Evolutionary conservation across 2,113 vertebrate species (phyloP).

Genomic region (Zosterops japonicus): DNA sequence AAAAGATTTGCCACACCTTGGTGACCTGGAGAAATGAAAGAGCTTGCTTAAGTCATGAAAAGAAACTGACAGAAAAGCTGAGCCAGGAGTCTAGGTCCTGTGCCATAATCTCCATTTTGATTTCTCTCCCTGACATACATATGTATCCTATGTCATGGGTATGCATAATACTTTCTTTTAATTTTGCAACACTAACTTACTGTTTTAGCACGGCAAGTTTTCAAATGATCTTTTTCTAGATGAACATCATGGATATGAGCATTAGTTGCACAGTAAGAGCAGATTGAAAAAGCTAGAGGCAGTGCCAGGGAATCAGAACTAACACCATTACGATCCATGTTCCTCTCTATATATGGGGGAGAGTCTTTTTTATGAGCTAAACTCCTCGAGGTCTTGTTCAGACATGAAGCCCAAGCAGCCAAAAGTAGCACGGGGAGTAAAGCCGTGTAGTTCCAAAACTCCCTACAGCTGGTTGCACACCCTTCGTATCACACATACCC

Average conservation of each 20-base stretch:
- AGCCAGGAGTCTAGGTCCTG: not conserved
- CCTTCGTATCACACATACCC: not conserved
- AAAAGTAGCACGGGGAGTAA: not conserved
- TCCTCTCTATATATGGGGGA: not conserved
- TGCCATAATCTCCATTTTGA: not conserved
- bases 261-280: conserved; percentile 41
- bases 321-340: not conserved
- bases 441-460: conserved; percentile 15
- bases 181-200: not conserved
- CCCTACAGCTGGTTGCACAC: conserved; percentile 22
- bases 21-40: not conserved
- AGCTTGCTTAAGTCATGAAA: not conserved
- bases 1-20: not conserved
- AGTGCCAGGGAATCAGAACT: not conserved
- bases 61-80: not conserved
- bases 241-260: not conserved
- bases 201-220: not conserved
- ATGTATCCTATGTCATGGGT: not conserved
- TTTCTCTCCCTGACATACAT: not conserved
- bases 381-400: conserved; percentile 45
- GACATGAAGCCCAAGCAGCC: not conserved
- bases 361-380: not conserved
- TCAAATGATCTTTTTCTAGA: not conserved
- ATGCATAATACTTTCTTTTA: not conserved
- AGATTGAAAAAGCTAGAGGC: conserved; percentile 38